phyloP scores from a whole-genome alignment of 92 coral and sea anemone genomes.

The Diadumene lineata region DNA sequence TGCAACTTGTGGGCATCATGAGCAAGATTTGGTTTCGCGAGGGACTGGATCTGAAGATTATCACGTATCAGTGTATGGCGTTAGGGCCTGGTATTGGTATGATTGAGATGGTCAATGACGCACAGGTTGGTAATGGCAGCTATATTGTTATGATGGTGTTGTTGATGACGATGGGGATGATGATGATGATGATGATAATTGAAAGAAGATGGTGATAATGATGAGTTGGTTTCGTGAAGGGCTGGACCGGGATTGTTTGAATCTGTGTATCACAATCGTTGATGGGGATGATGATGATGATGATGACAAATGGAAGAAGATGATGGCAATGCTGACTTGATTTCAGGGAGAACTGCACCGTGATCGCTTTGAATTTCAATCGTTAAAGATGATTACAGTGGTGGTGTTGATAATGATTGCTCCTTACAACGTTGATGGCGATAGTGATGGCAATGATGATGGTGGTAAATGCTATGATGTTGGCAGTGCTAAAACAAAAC shows the following conservation, averaged over 20 bases:
- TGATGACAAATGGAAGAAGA: no score
- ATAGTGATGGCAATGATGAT: no score
- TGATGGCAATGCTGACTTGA: no score
- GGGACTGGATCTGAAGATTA: constrained; percentile 95
- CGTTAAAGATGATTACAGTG: no score
- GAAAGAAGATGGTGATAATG: background rate
- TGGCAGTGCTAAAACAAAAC: no score
- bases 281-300: background rate
- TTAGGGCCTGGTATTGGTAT: constrained; percentile 93
- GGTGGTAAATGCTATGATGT: no score
- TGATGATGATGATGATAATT: background rate
- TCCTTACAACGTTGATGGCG: no score
- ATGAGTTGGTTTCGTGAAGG: background rate
- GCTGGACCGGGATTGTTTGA: no score
- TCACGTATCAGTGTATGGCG: constrained; percentile 96
- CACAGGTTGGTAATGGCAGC: constrained; percentile 42
- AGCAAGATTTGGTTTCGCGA: constrained; percentile 95
- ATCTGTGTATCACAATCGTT: background rate
- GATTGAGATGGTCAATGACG: constrained; percentile 88
- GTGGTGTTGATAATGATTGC: no score
- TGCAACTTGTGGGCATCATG: constrained; percentile 99
- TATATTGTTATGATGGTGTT: background rate
- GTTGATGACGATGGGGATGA: background rate
- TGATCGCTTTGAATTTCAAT: no score
- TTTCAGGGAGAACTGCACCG: no score